Percentiles rank a stretch among this genome's conserved stretches.
Evolutionary conservation across 2,797 vertebrate species (phyloP).

Genomic region (Anguilla marmorata): DNA sequence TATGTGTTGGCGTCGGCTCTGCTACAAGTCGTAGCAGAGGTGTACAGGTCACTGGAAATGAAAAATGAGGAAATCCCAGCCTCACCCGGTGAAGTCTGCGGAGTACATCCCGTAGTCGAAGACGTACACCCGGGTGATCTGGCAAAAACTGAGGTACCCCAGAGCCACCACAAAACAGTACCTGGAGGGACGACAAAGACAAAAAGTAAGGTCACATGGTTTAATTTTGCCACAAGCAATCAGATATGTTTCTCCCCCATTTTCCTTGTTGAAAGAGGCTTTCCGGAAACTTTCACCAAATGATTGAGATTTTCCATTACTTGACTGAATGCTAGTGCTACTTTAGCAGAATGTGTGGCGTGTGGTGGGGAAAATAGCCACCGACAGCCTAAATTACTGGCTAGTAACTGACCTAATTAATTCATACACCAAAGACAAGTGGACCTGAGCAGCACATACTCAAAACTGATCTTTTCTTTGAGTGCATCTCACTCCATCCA

Average conservation of each 20-base stretch:
- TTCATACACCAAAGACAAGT: neutral
- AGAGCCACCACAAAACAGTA: slow-evolving; percentile 87
- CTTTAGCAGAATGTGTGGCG: neutral
- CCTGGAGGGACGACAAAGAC: slow-evolving; percentile 59
- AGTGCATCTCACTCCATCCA: neutral
- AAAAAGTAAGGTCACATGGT: neutral
- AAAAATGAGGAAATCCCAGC: neutral
- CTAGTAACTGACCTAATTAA: neutral
- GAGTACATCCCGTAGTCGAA: slow-evolving; percentile 91
- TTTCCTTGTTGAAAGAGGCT: neutral
- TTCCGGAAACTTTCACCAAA: neutral
- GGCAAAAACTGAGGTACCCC: slow-evolving; percentile 88
- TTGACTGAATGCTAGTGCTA: neutral
- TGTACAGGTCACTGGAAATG: neutral
- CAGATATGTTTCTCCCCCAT: neutral
- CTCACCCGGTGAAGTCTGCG: slow-evolving; percentile 91
- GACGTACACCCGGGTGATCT: slow-evolving; percentile 88
- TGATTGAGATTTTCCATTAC: neutral
- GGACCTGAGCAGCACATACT: neutral
- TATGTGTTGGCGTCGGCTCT: neutral
- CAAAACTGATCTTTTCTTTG: neutral
- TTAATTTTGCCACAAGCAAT: neutral
- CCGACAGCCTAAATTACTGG: neutral
- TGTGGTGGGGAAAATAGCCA: neutral
- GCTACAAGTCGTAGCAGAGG: neutral